These are phyloP conservation scores for Phaethornis superciliosus DNA, from an alignment of 2,113 vertebrate species.

Conservation along the genomic window DNA sequence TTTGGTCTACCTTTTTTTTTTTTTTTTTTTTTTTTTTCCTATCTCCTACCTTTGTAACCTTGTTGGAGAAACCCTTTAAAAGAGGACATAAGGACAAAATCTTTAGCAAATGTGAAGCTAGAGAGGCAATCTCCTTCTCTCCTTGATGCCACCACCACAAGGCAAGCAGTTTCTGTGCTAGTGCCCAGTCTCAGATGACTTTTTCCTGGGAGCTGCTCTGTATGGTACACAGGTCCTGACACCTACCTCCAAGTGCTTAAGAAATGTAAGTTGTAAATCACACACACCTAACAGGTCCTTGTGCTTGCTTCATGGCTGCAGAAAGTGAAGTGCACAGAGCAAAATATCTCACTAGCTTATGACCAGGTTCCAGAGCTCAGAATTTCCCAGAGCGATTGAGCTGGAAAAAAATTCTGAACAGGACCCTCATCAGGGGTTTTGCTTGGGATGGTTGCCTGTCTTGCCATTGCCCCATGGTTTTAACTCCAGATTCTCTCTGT, in stretches of 20 bases:
- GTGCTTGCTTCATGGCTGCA: not conserved
- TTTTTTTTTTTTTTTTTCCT: fast-evolving
- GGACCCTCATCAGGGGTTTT: not conserved
- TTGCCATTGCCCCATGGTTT: not conserved
- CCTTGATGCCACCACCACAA: not conserved
- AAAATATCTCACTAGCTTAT: not conserved
- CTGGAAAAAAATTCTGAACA: not conserved
- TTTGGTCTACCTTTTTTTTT: not conserved
- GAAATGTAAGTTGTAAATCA: not conserved
- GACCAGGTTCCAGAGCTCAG: not conserved
- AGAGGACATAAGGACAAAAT: not conserved
- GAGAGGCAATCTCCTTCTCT: not conserved
- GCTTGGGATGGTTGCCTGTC: too few relatives aligned
- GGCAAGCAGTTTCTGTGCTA: not conserved
- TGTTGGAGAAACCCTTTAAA: not conserved
- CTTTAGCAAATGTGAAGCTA: not conserved
- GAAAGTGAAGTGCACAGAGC: not conserved
- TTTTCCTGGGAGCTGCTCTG: not conserved
- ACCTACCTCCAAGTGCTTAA: not conserved
- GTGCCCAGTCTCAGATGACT: not conserved
- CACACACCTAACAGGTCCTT: not conserved
- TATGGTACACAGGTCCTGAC: not conserved
- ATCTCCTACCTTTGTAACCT: not conserved
- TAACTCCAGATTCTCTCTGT: not conserved
- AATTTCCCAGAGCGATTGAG: not conserved